These are phyloP conservation scores for Phrynocephalus forsythii DNA, from an alignment of 2,797 vertebrate genomes.

Conservation along the genomic window DNA sequence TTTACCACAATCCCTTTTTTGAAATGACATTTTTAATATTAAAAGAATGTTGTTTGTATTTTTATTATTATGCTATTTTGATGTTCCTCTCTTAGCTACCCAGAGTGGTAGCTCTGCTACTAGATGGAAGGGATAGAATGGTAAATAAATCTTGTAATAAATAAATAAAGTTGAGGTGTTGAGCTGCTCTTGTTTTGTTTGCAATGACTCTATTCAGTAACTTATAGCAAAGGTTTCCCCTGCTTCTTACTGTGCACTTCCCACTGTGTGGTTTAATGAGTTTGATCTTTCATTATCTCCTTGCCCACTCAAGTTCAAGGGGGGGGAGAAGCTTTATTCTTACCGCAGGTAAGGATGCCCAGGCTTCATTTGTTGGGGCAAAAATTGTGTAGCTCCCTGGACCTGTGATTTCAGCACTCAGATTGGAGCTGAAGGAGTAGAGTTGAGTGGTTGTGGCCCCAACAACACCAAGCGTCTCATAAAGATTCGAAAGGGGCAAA, in stretches of 20 bases:
- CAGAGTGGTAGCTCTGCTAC: too few relatives aligned
- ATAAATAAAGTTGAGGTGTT: not conserved
- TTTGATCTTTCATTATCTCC: not conserved
- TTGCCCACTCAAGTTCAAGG: not conserved
- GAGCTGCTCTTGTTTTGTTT: not conserved
- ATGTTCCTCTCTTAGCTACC: too few relatives aligned
- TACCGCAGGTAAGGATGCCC: conserved; percentile 89
- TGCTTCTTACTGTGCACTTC: not conserved
- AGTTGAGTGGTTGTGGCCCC: conserved; percentile 93
- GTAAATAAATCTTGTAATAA: too few relatives aligned
- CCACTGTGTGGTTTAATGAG: not conserved
- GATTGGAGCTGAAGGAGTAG: conserved; percentile 89
- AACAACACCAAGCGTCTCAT: conserved; percentile 90
- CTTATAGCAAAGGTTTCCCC: not conserved
- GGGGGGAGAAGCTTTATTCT: conserved; percentile 67
- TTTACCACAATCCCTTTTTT: too few relatives aligned
- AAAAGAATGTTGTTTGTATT: too few relatives aligned
- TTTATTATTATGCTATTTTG: too few relatives aligned
- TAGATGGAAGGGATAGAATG: too few relatives aligned
- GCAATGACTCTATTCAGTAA: not conserved
- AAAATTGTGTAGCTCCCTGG: conserved; percentile 97
- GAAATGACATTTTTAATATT: too few relatives aligned
- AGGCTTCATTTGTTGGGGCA: conserved; percentile 95
- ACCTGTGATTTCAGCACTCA: conserved; percentile 91
- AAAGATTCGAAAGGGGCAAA: conserved; percentile 93